A percentile compares a stretch with the other conserved stretches of the same genome.
These are phyloP conservation scores for Leptoteleia sp. DNA, from an alignment of 1,140 invertebrate genomes.

Conservation along the genomic window DNA sequence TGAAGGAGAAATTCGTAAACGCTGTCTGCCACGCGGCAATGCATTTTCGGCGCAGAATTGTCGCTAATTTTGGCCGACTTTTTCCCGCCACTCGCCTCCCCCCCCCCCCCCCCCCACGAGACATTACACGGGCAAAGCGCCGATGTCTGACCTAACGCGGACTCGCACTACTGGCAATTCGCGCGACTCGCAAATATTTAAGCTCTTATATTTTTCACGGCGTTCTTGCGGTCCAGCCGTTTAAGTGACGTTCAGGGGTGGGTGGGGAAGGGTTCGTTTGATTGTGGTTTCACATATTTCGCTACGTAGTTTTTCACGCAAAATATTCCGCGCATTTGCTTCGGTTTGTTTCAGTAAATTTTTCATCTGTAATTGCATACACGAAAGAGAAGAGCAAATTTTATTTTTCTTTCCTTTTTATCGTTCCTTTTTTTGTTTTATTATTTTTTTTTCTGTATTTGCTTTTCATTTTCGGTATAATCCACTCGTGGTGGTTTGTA, in stretches of 20 bases:
- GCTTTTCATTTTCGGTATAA: background rate
- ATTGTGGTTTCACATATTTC: conserved; percentile 18
- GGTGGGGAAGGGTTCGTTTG: conserved; percentile 4
- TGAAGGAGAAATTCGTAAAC: conserved; percentile 61
- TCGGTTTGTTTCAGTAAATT: too few relatives aligned
- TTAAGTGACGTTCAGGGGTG: conserved; percentile 44
- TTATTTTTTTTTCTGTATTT: too few relatives aligned
- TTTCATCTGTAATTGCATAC: too few relatives aligned
- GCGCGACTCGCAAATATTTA: conserved; percentile 13
- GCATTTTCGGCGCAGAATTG: conserved; percentile 52
- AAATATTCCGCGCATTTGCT: conserved; percentile 20
- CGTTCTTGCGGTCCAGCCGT: conserved; percentile 7
- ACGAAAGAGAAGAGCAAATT: too few relatives aligned
- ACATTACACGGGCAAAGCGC: conserved; percentile 10
- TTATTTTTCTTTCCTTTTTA: too few relatives aligned
- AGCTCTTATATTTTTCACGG: conserved; percentile 40
- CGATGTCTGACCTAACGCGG: conserved; percentile 26
- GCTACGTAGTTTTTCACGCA: conserved; percentile 9
- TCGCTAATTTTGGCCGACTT: conserved; percentile 48
- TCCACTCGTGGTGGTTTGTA: conserved; percentile 12
- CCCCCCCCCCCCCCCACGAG: background rate
- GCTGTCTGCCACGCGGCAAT: conserved; percentile 27
- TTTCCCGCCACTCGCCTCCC: conserved; percentile 22
- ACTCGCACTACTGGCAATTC: conserved; percentile 33
- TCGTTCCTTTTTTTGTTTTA: too few relatives aligned